Base-by-base conservation (phyloP, 2,797 vertebrate species). In the Hippoglossus hippoglossus region DNA sequence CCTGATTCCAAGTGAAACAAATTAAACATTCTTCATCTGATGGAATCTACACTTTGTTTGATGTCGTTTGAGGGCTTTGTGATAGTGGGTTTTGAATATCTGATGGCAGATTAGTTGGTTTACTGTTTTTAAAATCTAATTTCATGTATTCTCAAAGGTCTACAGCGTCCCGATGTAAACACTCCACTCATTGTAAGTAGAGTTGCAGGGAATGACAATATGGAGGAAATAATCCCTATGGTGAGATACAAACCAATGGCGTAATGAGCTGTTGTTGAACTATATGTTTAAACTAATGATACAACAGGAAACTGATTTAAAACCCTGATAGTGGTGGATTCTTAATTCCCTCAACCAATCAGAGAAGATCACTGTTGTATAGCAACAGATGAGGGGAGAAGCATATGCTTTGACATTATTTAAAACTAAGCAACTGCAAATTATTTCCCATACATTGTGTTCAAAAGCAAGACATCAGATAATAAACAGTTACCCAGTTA, bases 41-140 rank as follows among this genome's bases (percentile, higher is more conserved):
- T 36, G 21, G 51, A 65, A 39, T 26, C 25, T 28, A 18, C 36
- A 44, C 36, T 59, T n/a, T 19, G 25, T 75, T 66, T 65, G 39
- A 66, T 62, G 62, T 60, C 8, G 41, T 64, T 44, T 51, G 53
- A 63, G 67, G 54, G 12, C 57, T 16, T 28, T 6, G 25, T 49
- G n/a, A 13, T 25, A 10, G 52, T 11, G 44, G 56, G 11, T 61
- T n/a, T n/a, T 62, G 44, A 22, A 26, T n/a, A 16, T 59, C 54
- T 56, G 51, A 51, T 34, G 10, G 50, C 28, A 55, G 44, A 55
- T 72, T 56, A 52, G 41, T 16, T 51, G 4, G 4, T 5, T 50
- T 18, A 28, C 21, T 18, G 5, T 72, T 12, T 36, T 64, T 18
- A 62, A 24, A 65, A 11, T 52, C 11, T 5, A 47, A n/a, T 16